Conservation (phyloP, 2,113 vertebrate genomes). For the Eolophus roseicapilla region DNA sequence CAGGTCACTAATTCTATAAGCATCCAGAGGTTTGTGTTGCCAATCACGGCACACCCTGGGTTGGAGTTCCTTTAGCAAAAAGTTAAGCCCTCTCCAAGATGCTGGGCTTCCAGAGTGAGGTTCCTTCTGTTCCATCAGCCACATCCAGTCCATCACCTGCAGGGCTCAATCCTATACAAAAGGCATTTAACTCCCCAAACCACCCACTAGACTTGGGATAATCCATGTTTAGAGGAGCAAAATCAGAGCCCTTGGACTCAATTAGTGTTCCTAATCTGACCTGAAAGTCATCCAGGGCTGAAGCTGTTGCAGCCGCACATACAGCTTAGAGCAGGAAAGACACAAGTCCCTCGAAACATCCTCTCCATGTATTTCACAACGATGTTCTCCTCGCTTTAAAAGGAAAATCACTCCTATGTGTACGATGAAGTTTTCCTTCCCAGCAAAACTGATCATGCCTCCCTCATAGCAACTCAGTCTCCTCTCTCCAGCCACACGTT, state of each 20-base stretch:
- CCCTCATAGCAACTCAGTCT: not conserved
- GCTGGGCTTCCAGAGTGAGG: not conserved
- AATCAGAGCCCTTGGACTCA: not conserved
- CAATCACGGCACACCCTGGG: not conserved
- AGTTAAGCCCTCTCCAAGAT: not conserved
- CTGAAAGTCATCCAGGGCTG: conserved; percentile 9
- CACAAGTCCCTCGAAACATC: not conserved
- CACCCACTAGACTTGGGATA: accelerated
- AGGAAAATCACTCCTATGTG: not conserved
- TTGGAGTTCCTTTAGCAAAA: not conserved
- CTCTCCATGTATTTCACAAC: not conserved
- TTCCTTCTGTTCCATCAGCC: not conserved
- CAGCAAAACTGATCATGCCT: not conserved
- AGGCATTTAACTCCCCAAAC: not conserved
- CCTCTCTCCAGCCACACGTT: not conserved
- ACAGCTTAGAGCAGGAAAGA: not conserved
- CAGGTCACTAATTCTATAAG: not conserved
- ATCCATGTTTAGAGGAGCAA: not conserved
- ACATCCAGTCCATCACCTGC: not conserved
- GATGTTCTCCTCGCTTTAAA: not conserved
- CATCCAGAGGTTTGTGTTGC: not conserved
- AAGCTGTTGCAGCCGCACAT: not conserved
- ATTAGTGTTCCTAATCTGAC: not conserved
- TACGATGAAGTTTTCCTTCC: not conserved
- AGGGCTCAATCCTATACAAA: not conserved